These are phyloP conservation scores for Tylochromis polylepis DNA, from an alignment of 2,113 vertebrate genomes.

Conservation along the genomic window DNA sequence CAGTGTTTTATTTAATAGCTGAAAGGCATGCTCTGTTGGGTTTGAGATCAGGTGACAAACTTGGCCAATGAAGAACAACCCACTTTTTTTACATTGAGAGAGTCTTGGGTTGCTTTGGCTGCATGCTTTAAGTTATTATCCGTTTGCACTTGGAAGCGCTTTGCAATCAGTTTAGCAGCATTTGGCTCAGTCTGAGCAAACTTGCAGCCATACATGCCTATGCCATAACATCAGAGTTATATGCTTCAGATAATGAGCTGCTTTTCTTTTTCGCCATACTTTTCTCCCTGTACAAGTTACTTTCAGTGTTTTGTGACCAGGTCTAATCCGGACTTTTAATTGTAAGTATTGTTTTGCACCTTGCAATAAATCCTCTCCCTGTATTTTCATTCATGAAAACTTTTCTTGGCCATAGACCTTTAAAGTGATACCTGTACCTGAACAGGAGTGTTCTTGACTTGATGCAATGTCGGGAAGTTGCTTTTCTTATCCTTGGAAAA, in stretches of 20 bases:
- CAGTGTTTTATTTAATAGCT: not conserved
- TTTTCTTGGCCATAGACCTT: not conserved
- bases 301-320: not conserved
- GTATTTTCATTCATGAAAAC: not conserved
- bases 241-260: not conserved
- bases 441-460: not conserved
- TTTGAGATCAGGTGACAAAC: not conserved
- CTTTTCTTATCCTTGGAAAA: not conserved
- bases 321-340: not conserved
- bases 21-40: not conserved
- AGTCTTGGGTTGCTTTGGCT: not conserved
- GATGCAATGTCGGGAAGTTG: not conserved
- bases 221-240: not conserved
- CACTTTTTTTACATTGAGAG: not conserved
- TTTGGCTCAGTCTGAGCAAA: not conserved
- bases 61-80: not conserved
- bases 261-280: not conserved
- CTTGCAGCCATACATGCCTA: not conserved
- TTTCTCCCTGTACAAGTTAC: not conserved
- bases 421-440: not conserved
- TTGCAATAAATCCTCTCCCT: rapidly evolving
- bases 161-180: not conserved
- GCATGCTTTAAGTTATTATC: not conserved
- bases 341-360: not conserved
- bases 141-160: not conserved